A percentile compares a stretch with the other conserved stretches of the same genome.
Conservation (phyloP, 2,113 vertebrate genomes). For the Tragelaphus scriptus region DNA sequence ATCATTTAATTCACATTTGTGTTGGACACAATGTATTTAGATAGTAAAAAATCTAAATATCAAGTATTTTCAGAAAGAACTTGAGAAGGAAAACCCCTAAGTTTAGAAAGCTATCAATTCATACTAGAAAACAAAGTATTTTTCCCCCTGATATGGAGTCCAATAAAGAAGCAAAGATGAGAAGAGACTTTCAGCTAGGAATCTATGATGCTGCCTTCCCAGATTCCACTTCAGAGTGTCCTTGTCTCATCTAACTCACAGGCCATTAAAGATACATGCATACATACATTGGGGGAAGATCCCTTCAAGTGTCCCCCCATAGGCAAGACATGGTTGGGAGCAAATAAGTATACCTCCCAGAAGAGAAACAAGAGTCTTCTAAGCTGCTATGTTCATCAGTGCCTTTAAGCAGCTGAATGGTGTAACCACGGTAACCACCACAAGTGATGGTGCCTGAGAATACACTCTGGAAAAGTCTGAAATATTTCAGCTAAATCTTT, state of each 20-base stretch:
- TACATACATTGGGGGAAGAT: neutral
- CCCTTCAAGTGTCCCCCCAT: neutral
- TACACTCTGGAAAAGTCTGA: neutral
- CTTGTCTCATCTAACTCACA: neutral
- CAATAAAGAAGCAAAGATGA: neutral
- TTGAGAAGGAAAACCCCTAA: neutral
- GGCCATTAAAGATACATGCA: neutral
- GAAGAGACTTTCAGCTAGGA: neutral
- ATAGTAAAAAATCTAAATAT: neutral
- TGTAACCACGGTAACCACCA: neutral
- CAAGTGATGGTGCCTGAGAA: neutral
- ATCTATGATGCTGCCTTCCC: neutral
- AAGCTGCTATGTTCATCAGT: neutral
- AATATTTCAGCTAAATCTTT: neutral
- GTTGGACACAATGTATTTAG: neutral
- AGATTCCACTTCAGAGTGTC: neutral
- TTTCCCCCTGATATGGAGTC: neutral
- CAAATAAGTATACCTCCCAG: neutral
- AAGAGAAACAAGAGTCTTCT: neutral
- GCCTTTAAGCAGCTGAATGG: neutral
- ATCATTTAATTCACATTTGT: neutral
- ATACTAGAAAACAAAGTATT: neutral
- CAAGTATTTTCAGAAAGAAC: neutral
- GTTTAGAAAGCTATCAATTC: neutral
- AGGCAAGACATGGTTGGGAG: neutral